phyloP scores from a whole-genome alignment of 1,140 invertebrate species.

The Saccostrea echinata region DNA sequence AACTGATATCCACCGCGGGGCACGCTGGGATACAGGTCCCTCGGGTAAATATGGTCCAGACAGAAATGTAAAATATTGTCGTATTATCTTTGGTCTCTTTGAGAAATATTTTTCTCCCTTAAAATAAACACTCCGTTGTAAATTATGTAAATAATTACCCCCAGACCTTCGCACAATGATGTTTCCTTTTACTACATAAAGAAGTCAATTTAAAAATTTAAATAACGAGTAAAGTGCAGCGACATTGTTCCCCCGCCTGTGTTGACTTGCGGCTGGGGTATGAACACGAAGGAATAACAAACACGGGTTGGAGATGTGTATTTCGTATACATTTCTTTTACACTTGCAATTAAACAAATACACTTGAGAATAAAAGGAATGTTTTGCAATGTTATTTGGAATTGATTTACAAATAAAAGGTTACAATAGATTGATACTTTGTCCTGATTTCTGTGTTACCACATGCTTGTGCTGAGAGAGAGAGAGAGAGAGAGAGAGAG shows the following conservation, averaged over 20 bases:
- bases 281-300: not conserved
- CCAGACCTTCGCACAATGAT: constrained; percentile 21
- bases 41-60: not conserved
- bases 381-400: constrained; percentile 11
- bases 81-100: not conserved
- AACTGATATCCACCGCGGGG: not conserved
- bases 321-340: constrained; percentile 6
- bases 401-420: constrained; percentile 33
- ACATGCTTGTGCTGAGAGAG: not conserved
- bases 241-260: not conserved
- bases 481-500: constrained; percentile 6
- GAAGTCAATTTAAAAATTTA: constrained; percentile 37
- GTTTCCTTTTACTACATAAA: constrained; percentile 18
- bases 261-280: not conserved
- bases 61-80: not conserved
- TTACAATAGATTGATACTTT: constrained; percentile 25
- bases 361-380: not conserved
- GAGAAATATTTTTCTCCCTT: not conserved
- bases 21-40: not conserved
- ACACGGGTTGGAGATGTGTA: not conserved
- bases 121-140: not conserved
- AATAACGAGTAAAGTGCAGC: constrained; percentile 23
- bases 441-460: not conserved
- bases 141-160: constrained; percentile 33
- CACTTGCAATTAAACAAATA: constrained; percentile 26